Conservation (phyloP, 2,113 vertebrate genomes). For the Columba janthina region DNA sequence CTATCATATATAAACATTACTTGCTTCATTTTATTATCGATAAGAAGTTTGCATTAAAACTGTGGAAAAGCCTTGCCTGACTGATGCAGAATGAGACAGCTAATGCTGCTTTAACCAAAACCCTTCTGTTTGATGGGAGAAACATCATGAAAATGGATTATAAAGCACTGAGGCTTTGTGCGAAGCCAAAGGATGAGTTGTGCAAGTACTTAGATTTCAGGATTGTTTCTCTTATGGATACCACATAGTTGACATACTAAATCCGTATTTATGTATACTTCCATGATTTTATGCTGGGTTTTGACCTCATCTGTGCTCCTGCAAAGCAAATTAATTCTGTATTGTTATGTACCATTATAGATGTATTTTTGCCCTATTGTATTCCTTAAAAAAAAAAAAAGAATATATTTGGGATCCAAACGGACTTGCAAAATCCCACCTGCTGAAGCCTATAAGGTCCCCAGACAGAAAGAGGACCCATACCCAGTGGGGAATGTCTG, state of each 20-base stretch:
- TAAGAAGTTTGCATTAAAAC: not conserved
- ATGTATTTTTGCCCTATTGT: not conserved
- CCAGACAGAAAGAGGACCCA: not conserved
- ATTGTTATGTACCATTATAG: not conserved
- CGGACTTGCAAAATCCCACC: not conserved
- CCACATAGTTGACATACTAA: not conserved
- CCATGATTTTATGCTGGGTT: not conserved
- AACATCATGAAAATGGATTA: not conserved
- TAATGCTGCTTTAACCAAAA: not conserved
- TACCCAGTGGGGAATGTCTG: rapidly evolving
- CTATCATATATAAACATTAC: not conserved
- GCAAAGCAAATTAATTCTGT: not conserved
- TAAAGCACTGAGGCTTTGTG: not conserved
- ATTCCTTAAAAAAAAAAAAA: not conserved
- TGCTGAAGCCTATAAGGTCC: not conserved
- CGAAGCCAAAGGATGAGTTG: not conserved
- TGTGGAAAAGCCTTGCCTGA: not conserved
- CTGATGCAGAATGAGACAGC: not conserved
- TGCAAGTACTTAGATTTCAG: rapidly evolving
- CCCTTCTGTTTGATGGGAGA: not conserved
- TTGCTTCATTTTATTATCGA: not conserved
- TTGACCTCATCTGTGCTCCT: not conserved
- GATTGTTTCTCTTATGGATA: not conserved
- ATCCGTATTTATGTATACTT: not conserved
- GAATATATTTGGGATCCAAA: not conserved